Conservation (phyloP, 2,888 invertebrate genomes). For the Argynnis bischoffii region DNA sequence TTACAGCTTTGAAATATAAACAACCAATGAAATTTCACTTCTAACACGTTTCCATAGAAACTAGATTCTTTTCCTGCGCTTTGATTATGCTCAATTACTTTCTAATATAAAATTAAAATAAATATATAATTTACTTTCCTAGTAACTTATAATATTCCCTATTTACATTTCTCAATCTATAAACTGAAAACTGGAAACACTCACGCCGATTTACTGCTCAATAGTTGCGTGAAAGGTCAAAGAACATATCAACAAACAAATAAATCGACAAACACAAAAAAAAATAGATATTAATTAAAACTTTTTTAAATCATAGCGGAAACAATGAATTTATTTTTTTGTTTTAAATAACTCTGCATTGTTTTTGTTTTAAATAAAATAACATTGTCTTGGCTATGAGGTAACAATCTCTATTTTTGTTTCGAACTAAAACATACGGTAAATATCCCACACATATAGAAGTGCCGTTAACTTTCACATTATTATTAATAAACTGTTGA, state of each 20-base stretch:
- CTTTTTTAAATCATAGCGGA: no score
- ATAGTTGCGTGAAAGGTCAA: not conserved
- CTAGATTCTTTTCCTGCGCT: no score
- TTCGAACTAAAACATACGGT: constrained; percentile 3
- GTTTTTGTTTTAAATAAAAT: no score
- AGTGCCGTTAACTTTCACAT: constrained; percentile 40
- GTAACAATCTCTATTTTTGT: not conserved
- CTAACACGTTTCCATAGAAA: no score
- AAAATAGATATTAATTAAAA: no score
- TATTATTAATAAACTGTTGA: constrained; percentile 39
- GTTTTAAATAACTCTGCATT: not conserved
- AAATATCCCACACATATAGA: constrained; percentile 5
- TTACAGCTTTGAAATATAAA: no score
- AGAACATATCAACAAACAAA: not conserved
- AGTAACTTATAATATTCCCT: not conserved
- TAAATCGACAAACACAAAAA: not conserved
- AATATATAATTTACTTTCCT: not conserved
- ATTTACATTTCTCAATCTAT: no score
- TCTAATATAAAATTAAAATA: not conserved
- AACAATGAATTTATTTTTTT: not conserved
- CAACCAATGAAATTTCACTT: no score
- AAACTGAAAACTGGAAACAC: no score
- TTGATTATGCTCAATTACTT: no score
- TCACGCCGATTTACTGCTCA: no score
- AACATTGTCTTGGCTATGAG: no score